Base-by-base conservation (phyloP, 1,140 invertebrate genomes). In the Colletes latitarsis region DNA sequence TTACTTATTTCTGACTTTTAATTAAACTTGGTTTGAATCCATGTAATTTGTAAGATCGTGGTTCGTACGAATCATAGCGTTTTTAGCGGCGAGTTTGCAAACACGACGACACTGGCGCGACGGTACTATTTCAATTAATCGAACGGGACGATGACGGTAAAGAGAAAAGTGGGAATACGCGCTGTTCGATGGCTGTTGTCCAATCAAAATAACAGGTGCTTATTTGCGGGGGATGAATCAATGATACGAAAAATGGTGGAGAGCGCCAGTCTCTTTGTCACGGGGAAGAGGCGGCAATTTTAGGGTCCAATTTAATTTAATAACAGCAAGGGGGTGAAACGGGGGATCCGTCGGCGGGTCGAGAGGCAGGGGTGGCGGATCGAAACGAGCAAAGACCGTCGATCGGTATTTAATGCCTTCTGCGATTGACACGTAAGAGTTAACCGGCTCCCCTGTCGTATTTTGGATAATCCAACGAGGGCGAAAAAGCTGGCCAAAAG, bases 301-400 rank as follows among this genome's bases (percentile, higher is more conserved):
- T 91, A 88, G 91, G 92, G 92, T 90, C 86, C 85, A 91, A 92
- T 92, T 92, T 92, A 92, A 92, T 92, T 91, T 92, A 92, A 92
- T 92, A 87, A 89, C 87, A 88, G 86, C 77, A 86, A 82, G 69
- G 77, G 69, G n/a, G 10, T 30, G 70, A 73, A 55, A 39, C 17
- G 14, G 49, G 30, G 53, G 52, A 69, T 41, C 62, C 58, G 55
- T 19, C n/a, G 57, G 57, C 49, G 49, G 17, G n/a, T 41, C 55
- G 43, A 60, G 82, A 74, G 74, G 41, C 62, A 77, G 80, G 85
- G 71, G 84, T 85, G 86, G 82, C 49, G 82, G 88, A 86, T 84
- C 87, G 87, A 88, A 85, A 83, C 85, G 86, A 88, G 85, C 82
- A 91, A 91, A 90, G 90, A 90, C 86, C 88, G 89, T 87, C 88